A percentile compares a stretch with the other conserved stretches of the same genome.
Evolutionary conservation across 2,113 vertebrate genomes (phyloP).

Genomic region (Corvus moneduloides): DNA sequence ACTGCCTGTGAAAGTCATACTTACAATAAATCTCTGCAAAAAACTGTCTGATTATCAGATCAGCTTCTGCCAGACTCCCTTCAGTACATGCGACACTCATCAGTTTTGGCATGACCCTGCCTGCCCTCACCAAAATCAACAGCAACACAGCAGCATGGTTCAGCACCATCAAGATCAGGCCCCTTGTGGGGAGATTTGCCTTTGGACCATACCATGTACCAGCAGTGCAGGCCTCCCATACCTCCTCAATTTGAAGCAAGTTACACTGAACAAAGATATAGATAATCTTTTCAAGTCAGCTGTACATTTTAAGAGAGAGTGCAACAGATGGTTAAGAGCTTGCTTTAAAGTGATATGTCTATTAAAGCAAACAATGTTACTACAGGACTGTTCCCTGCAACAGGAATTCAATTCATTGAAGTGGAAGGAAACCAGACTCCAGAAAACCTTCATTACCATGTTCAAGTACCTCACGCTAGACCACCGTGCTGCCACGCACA

Average conservation of each 20-base stretch:
- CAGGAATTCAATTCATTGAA: neutral
- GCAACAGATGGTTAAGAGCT: neutral
- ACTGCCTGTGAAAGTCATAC: neutral
- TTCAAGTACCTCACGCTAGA: neutral
- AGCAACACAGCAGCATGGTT: neutral
- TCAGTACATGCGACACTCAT: accelerated
- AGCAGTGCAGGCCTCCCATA: neutral
- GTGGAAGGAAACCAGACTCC: slow-evolving; percentile 16
- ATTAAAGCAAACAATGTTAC: neutral
- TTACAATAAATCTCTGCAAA: neutral
- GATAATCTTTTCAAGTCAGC: neutral
- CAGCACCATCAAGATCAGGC: neutral
- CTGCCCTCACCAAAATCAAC: neutral
- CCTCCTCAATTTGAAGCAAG: neutral
- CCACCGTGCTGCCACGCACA: neutral
- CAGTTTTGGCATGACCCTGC: neutral
- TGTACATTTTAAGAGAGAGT: neutral
- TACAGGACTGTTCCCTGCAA: neutral
- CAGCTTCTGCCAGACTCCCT: neutral
- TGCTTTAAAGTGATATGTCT: neutral
- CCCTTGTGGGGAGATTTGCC: neutral
- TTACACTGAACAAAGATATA: neutral
- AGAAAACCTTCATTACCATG: neutral
- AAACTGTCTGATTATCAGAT: neutral
- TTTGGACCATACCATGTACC: neutral